These are phyloP conservation scores for Xenopus tropicalis DNA, from an alignment of 2,113 vertebrate genomes.

Conservation along the genomic window UCB_Xtro_10.0 CM004445.2:144758001-144758500, in stretches of 20 bases:
- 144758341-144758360: conserved; percentile 1
- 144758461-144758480: conserved; percentile 4
- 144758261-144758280: not conserved
- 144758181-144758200: not conserved
- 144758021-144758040: not conserved
- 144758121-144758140: conserved; percentile 7
- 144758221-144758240: not conserved
- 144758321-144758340: too few species aligned
- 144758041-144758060: not conserved
- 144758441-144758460: too few species aligned
- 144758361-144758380: conserved; percentile 7
- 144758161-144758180: not conserved
- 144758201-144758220: too few species aligned
- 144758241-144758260: conserved; percentile 7
- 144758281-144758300: not conserved
- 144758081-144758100: too few species aligned
- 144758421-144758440: not conserved
- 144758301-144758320: not conserved
- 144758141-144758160: not conserved
- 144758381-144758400: not conserved
- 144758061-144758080: not conserved
- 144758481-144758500: conserved; percentile 1
- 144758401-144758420: not conserved
- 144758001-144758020: conserved; percentile 7
- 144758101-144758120: conserved; percentile 1